A percentile compares a stretch with the other conserved stretches of the same genome.
These are phyloP conservation scores for Plumapathes pennacea DNA, from an alignment of 92 coral and sea anemone species.

Conservation along the genomic window DNA sequence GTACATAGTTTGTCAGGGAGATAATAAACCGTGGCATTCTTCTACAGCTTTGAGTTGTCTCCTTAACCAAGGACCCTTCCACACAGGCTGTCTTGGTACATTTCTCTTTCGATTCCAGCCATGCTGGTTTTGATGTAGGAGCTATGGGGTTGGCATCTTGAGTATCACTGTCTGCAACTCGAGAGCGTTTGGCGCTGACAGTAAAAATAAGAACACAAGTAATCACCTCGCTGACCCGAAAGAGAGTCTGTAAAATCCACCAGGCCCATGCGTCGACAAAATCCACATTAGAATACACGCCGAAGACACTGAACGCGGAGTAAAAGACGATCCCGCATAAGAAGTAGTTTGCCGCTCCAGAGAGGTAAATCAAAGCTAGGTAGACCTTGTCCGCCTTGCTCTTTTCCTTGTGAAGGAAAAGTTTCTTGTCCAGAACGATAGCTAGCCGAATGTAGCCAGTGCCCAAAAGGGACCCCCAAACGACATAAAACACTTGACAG, in stretches of 20 bases:
- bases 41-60: too few species aligned
- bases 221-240: conserved; percentile 53
- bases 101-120: too few species aligned
- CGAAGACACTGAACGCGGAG: conserved; percentile 76
- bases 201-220: conserved; percentile 70
- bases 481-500: conserved; percentile 61
- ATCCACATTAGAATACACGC: conserved; percentile 62
- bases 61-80: too few species aligned
- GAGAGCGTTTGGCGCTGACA: conserved; percentile 72
- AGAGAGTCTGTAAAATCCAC: conserved; percentile 65
- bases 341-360: conserved; percentile 54
- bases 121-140: too few species aligned
- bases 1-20: too few species aligned
- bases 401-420: conserved; percentile 53
- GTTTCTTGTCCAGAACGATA: conserved; percentile 48
- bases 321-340: conserved; percentile 50
- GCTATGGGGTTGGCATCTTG: too few species aligned
- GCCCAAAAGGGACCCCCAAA: conserved; percentile 65
- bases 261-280: conserved; percentile 74
- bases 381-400: conserved; percentile 56
- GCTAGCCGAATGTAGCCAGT: conserved; percentile 53
- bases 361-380: conserved; percentile 53
- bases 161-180: too few species aligned
- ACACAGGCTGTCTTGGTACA: too few species aligned
- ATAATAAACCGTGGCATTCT: too few species aligned